A percentile compares a stretch with the other conserved stretches of the same genome.
Evolutionary conservation across 2,888 invertebrate species (phyloP).

Genomic region (Pycnomerus fuliginosus): DNA sequence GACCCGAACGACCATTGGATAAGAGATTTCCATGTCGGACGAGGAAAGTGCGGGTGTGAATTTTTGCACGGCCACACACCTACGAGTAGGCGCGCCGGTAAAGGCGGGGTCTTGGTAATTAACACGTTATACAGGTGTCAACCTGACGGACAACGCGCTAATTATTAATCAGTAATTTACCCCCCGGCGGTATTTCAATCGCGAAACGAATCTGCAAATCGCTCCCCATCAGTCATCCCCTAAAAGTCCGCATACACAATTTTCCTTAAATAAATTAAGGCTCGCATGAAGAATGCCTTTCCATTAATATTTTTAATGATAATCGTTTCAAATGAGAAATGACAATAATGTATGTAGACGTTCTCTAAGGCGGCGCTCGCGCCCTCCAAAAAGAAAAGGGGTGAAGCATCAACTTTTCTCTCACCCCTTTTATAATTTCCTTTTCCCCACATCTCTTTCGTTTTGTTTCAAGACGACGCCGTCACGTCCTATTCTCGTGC

Average conservation of each 20-base stretch:
- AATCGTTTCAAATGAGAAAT: conserved; percentile 52
- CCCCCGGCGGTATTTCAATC: conserved; percentile 28
- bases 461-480: conserved; percentile 49
- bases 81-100: conserved; percentile 31
- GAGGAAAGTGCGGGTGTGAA: too few relatives aligned
- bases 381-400: not conserved
- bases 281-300: conserved; percentile 51
- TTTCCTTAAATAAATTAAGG: conserved; percentile 50
- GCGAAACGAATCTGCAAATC: too few relatives aligned
- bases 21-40: too few relatives aligned
- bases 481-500: conserved; percentile 46
- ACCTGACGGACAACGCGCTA: conserved; percentile 35
- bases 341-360: conserved; percentile 53
- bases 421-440: conserved; percentile 38
- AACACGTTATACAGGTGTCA: conserved; percentile 43
- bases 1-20: too few relatives aligned
- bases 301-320: conserved; percentile 56
- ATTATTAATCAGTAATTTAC: conserved; percentile 31
- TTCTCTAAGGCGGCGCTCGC: conserved; percentile 39
- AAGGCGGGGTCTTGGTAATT: conserved; percentile 33
- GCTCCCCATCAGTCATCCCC: conserved; percentile 20
- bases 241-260: conserved; percentile 47
- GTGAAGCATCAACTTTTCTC: conserved; percentile 16
- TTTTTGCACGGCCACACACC: too few relatives aligned
- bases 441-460: conserved; percentile 47